Evolutionary conservation across 2,113 vertebrate genomes (phyloP), one percentile per base, ranked within the genome.

Genomic region (Esox niger): DNA sequence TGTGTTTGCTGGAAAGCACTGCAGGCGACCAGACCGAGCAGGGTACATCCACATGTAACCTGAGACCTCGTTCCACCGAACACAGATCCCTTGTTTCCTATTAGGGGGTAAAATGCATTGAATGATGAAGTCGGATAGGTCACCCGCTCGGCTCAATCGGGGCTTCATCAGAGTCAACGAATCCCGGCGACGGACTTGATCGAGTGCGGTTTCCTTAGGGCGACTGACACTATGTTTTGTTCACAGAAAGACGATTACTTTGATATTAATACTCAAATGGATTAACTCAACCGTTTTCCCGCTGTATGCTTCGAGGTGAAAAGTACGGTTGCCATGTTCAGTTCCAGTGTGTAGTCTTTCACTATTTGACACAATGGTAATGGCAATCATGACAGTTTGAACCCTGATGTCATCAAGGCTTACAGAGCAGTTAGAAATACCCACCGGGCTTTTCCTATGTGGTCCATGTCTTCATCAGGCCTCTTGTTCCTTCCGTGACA

Each of bases 51-150:
- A 15, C 38, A 43, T 52, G 47, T 52, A 52, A 21, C 47, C n/a
- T 2, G n/a, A 52, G 47, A 1, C 4, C n/a, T 21, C n/a, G 21
- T 52, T 52, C 47, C n/a, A 21, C n/a, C 1, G 7, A 21, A 21
- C 21, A 52, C 47, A 52, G 47, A 23, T 52, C 47, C 47, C n/a
- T 23, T 52, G 47, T 52, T 52, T 52, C 47, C 47, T 52, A 23
- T 23, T 9, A 52, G 47, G n/a, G 35, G n/a, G 47, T 21, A 52
- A 21, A 52, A 52, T 15, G 11, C 47, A 0, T 1, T 64, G 71
- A 71, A 74, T 70, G 71, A 79, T 79, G 63, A 65, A 73, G 72
- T 77, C 76, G 74, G 75, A 79, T 81, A 79, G 2, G 15, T 30
- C 20, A 1, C 30, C 23, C 15, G 6, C 26, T 59, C 57, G 2